phyloP scores from a whole-genome alignment of 2,797 vertebrate genomes.

The Apogon talboti region DNA sequence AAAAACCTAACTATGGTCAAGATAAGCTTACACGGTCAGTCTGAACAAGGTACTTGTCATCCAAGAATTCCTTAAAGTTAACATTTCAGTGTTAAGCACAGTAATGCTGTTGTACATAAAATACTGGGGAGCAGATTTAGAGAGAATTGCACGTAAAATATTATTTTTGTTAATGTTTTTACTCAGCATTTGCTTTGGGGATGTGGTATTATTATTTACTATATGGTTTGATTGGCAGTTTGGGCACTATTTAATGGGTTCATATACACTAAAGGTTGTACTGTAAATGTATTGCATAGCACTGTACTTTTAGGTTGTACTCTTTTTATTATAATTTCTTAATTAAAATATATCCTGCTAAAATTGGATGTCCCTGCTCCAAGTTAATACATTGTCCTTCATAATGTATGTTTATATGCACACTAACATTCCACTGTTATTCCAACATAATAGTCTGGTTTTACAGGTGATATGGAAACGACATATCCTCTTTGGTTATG shows the following conservation, averaged over 20 bases:
- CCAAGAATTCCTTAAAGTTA: slow-evolving; percentile 12
- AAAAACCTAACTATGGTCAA: slow-evolving; percentile 13
- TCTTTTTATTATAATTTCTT: slow-evolving; percentile 78
- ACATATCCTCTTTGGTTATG: too few species aligned
- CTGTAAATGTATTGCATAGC: slow-evolving; percentile 64
- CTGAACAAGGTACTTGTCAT: slow-evolving; percentile 23
- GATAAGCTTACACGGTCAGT: slow-evolving; percentile 14
- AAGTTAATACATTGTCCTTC: background rate
- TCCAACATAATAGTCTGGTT: too few species aligned
- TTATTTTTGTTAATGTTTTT: slow-evolving; percentile 67
- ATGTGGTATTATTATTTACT: slow-evolving; percentile 38
- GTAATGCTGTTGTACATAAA: slow-evolving; percentile 44
- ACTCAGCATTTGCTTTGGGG: slow-evolving; percentile 48
- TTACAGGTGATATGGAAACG: too few species aligned
- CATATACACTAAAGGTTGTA: slow-evolving; percentile 52
- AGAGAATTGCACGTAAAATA: slow-evolving; percentile 51
- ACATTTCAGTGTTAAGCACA: slow-evolving; percentile 39
- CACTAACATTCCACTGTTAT: background rate
- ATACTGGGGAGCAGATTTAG: slow-evolving; percentile 22
- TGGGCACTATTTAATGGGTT: slow-evolving; percentile 63
- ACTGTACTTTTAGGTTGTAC: slow-evolving; percentile 68
- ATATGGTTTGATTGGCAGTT: slow-evolving; percentile 51
- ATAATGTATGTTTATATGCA: background rate
- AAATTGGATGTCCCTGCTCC: slow-evolving; percentile 29
- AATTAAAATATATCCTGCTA: slow-evolving; percentile 77